A percentile compares a stretch with the other conserved stretches of the same genome.
Evolutionary conservation across 2,113 vertebrate species (phyloP).

Genomic region (Dinomys branickii): DNA sequence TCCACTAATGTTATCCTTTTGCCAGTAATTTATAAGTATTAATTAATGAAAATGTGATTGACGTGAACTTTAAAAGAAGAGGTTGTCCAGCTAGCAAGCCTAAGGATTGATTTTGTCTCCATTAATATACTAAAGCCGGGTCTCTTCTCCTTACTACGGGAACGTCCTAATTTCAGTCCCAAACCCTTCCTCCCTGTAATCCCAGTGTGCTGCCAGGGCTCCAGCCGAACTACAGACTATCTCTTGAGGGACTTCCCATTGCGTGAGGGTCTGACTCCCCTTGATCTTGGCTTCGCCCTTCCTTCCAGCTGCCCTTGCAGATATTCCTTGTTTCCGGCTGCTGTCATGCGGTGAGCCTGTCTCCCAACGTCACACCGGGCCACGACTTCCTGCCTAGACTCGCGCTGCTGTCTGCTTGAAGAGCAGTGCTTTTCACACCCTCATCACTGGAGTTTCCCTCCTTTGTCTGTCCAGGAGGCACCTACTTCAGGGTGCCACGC

Average conservation of each 20-base stretch:
- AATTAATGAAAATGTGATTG: neutral
- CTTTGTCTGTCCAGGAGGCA: neutral
- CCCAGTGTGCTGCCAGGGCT: neutral
- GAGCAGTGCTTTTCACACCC: neutral
- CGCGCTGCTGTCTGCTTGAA: neutral
- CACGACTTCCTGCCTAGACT: neutral
- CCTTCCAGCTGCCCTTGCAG: neutral
- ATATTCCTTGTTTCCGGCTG: neutral
- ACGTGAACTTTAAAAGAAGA: neutral
- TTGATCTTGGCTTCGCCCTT: neutral
- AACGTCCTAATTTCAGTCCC: neutral
- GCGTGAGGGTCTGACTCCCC: neutral
- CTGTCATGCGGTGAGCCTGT: neutral
- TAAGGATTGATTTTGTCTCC: neutral
- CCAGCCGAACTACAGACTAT: neutral
- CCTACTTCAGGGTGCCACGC: neutral
- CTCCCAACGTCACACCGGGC: neutral
- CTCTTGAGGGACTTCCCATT: neutral
- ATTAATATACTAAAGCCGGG: neutral
- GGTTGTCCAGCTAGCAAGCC: neutral
- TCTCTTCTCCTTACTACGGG: neutral
- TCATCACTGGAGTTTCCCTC: neutral
- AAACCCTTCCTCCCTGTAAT: accelerated
- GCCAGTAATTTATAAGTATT: neutral
- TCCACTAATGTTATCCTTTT: neutral